Conservation (phyloP, 2,113 vertebrate genomes). For the Eupsittula cactorum region DNA sequence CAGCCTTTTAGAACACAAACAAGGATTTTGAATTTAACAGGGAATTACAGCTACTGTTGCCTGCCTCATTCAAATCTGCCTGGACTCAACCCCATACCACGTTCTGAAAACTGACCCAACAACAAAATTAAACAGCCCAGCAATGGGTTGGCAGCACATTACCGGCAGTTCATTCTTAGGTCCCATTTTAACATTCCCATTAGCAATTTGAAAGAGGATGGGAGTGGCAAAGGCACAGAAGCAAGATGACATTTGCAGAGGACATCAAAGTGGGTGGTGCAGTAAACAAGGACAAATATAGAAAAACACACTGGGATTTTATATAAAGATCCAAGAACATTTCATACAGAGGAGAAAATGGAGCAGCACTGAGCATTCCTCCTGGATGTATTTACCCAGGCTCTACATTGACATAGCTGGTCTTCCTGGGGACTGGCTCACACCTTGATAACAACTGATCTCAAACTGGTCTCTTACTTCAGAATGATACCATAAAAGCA, state of each 20-base stretch:
- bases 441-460: neutral
- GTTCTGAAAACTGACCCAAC: neutral
- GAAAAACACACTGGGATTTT: neutral
- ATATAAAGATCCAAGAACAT: neutral
- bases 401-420: accelerated
- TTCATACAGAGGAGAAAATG: neutral
- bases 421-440: neutral
- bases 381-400: neutral
- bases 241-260: conserved; percentile 34
- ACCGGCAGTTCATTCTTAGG: neutral
- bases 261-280: conserved; percentile 15
- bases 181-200: conserved; percentile 19
- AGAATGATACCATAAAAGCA: neutral
- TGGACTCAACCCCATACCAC: neutral
- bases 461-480: accelerated
- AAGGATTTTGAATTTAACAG: neutral
- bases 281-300: conserved; percentile 29
- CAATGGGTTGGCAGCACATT: neutral
- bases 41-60: neutral
- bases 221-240: conserved; percentile 45
- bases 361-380: neutral
- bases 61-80: neutral
- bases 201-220: conserved; percentile 25
- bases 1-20: neutral
- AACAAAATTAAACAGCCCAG: neutral